Percentiles rank a stretch among this genome's conserved stretches.
Conservation (phyloP, 2,113 vertebrate genomes). For the Megaceryle maxima region DNA sequence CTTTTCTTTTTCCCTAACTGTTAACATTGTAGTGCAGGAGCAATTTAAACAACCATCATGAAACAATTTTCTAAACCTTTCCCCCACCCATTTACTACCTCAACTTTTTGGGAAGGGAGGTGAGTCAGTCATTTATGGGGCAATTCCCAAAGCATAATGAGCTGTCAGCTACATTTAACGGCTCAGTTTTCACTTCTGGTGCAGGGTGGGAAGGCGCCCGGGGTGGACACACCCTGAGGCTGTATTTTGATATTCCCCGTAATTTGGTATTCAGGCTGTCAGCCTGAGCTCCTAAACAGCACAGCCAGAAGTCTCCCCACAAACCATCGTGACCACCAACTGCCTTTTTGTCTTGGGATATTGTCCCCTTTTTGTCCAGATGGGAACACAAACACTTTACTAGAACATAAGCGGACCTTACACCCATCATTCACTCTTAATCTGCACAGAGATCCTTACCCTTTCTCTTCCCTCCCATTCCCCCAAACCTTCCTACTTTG, state of each 20-base stretch:
- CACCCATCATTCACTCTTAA: background rate
- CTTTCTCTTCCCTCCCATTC: background rate
- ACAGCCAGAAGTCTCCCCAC: background rate
- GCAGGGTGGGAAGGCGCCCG: background rate
- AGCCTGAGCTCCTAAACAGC: background rate
- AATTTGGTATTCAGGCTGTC: background rate
- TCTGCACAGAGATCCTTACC: background rate
- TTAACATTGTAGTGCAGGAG: background rate
- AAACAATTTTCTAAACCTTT: constrained; percentile 23
- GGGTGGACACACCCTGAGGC: background rate
- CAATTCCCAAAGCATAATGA: background rate
- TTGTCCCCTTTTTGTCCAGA: background rate
- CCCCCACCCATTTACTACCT: background rate
- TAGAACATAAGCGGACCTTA: background rate
- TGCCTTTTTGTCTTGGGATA: background rate
- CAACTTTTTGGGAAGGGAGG: background rate
- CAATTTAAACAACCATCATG: constrained; percentile 28
- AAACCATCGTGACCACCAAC: background rate
- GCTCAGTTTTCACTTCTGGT: background rate
- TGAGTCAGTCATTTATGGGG: background rate
- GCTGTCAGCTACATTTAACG: background rate
- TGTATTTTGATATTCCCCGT: background rate
- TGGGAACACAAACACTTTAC: background rate
- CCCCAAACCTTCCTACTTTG: background rate
- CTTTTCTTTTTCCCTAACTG: background rate